Percentiles rank a stretch among this genome's conserved stretches.
These are phyloP conservation scores for Lissocephala sabroskyi DNA, from an alignment of 2,888 invertebrate species.

Conservation along the genomic window DNA sequence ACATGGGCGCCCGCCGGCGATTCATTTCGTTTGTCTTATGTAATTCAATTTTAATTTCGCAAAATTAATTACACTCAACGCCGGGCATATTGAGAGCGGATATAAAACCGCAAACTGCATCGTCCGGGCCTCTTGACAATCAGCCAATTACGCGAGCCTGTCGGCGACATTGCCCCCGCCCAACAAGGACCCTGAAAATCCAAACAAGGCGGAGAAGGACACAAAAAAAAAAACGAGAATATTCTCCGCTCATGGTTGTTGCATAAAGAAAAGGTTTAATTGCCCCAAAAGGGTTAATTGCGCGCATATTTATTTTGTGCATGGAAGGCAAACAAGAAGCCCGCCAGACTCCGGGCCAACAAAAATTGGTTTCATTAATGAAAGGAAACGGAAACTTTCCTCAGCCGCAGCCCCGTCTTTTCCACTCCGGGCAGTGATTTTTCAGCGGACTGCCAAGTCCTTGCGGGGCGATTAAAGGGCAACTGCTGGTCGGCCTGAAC, in stretches of 20 bases:
- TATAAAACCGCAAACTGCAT: neutral
- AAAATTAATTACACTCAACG: too few relatives aligned
- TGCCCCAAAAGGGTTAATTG: conserved; percentile 32
- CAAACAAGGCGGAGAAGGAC: conserved; percentile 4
- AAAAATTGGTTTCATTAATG: too few relatives aligned
- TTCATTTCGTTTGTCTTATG: neutral
- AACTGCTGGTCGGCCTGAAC: too few relatives aligned
- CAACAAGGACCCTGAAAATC: too few relatives aligned
- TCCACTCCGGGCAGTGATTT: too few relatives aligned
- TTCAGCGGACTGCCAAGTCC: too few relatives aligned
- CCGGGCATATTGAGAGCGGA: neutral
- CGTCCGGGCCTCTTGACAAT: neutral
- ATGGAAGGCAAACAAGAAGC: conserved; percentile 15
- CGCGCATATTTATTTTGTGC: conserved; percentile 27
- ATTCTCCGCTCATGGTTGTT: neutral
- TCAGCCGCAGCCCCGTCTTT: too few relatives aligned
- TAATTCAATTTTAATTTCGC: conserved; percentile 1
- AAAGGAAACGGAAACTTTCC: too few relatives aligned
- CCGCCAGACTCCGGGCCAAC: conserved; percentile 11
- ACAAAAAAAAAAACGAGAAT: conserved; percentile 12
- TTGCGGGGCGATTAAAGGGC: too few relatives aligned
- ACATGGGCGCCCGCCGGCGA: too few relatives aligned
- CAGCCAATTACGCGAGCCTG: neutral
- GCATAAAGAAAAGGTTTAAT: conserved; percentile 22
- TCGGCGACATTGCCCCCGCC: neutral